These are phyloP conservation scores for Rhinophrynus dorsalis DNA, from an alignment of 2,797 vertebrate species.

Conservation along the genomic window DNA sequence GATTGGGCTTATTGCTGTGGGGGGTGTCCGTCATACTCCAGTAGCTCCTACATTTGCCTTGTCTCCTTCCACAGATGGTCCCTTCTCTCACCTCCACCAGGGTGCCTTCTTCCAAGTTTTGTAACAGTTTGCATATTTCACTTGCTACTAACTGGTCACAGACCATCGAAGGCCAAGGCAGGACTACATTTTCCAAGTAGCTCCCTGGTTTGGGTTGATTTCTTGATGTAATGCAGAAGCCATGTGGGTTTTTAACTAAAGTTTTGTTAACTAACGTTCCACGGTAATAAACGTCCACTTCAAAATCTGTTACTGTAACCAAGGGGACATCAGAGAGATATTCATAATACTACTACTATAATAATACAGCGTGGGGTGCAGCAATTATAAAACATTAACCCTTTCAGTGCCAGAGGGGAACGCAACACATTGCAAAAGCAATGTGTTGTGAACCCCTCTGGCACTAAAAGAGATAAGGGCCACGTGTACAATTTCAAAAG, in stretches of 20 bases:
- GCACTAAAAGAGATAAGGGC: too few relatives aligned
- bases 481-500: too few relatives aligned
- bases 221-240: slow-evolving; percentile 74
- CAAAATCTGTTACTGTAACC: slow-evolving; percentile 69
- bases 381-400: too few relatives aligned
- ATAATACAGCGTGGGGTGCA: too few relatives aligned
- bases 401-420: too few relatives aligned
- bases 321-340: neutral
- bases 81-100: slow-evolving; percentile 61
- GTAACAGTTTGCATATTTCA: slow-evolving; percentile 70
- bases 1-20: slow-evolving; percentile 43
- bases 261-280: slow-evolving; percentile 69
- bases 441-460: too few relatives aligned
- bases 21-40: slow-evolving; percentile 79
- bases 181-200: slow-evolving; percentile 62
- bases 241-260: slow-evolving; percentile 63
- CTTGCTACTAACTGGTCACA: slow-evolving; percentile 62
- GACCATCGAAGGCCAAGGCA: slow-evolving; percentile 68
- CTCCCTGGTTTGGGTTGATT: slow-evolving; percentile 2
- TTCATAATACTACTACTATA: too few relatives aligned
- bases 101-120: slow-evolving; percentile 70
- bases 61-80: slow-evolving; percentile 64
- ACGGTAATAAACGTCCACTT: slow-evolving; percentile 75
- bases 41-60: slow-evolving; percentile 69
- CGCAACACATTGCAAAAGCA: too few relatives aligned